Evolutionary conservation across 2,113 vertebrate genomes (phyloP), one percentile per base, ranked within the genome.

Genomic region (Myotis davidii): DNA sequence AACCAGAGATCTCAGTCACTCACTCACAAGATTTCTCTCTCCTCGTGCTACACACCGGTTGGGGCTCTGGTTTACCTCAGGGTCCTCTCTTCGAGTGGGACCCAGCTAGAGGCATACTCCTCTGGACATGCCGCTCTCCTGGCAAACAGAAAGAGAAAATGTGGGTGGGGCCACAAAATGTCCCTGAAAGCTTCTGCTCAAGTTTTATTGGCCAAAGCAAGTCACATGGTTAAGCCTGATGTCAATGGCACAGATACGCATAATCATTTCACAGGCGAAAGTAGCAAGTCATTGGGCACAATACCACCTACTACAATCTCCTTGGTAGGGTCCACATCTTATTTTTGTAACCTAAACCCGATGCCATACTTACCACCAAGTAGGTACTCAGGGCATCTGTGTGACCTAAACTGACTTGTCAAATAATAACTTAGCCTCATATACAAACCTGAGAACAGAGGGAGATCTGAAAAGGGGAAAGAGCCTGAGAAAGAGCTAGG

Each of bases 11-110:
- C 76, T 59, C 37, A 64, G 50, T 17, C 39, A 7, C 79, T 87
- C 34, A 18, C 21, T 29, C 48, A 21, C 11, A 54, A 45, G 37
- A 6, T n/a, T 32, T 50, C 11, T 65, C 42, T 37, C n/a, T n/a
- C 17, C 20, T 69, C 32, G 1, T 27, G 6, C 37, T 56, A 27
- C 3, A 2, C 4, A 0, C 39, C 0, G 0, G n/a, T 56, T 25
- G 74, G 65, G 84, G 9, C 37, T 91, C 64, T 23, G 42, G 34
- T 29, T 54, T 54, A 3, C n/a, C 34, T 76, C 76, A 11, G 4
- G 2, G 11, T 50, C 42, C 34, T 88, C 52, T 50, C 85, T 54
- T 69, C 23, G 9, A 9, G 34, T 29, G 73, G 78, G 34, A 52
- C 52, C 64, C 32, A 11, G 42, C 39, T 34, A 16, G 69, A 59